Base-by-base conservation (phyloP, 2,888 invertebrate genomes). In the Limnephilus marmoratus region DNA sequence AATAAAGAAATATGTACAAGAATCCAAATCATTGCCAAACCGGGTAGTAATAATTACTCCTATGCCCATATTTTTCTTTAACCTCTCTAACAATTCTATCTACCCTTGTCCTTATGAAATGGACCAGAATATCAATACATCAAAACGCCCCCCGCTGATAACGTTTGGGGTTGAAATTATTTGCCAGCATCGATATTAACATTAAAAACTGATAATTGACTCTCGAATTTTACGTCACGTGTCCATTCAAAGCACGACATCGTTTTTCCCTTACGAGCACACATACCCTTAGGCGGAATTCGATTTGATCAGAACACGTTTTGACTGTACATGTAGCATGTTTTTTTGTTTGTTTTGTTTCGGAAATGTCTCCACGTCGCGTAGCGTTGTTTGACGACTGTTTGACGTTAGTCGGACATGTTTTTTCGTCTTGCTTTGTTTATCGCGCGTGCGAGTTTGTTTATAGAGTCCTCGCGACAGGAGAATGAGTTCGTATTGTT, bases 121-220 rank as follows among this genome's bases (percentile, higher is more conserved):
- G 31, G 9, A 34, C 31, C 18, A 83, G 37, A 83, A 83, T 41
- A 37, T 41, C 41, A 3, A 24, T 37, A 37, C 83, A 83, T 7
- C 24, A 90, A 34, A 34, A 83, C 81, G 85, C 85, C 85, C 81
- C 83, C 68, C 12, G 18, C 15, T 90, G 24, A 83, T 34, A 24
- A 24, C 37, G 86, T 85, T 81, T 41, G 41, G 90, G 85, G 86
- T 91, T 81, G n/a, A 41, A 41, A 53, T 34, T 31, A 88, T 88
- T 88, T 37, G n/a, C 37, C n/a, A 68, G 90, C 49, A 90, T 92
- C 53, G 87, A 90, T 90, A 93, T 91, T 90, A 91, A 90, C 86
- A 93, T 90, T 93, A 91, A 91, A 87, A 90, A 49, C 83, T 90
- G 91, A 93, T 93, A 93, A 93, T 93, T 93, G 93, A 93, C 93